Evolutionary conservation across 37 sponge, comb jelly and placozoan genomes (phyloP).

Genomic region (Petrosia ficiformis): DNA sequence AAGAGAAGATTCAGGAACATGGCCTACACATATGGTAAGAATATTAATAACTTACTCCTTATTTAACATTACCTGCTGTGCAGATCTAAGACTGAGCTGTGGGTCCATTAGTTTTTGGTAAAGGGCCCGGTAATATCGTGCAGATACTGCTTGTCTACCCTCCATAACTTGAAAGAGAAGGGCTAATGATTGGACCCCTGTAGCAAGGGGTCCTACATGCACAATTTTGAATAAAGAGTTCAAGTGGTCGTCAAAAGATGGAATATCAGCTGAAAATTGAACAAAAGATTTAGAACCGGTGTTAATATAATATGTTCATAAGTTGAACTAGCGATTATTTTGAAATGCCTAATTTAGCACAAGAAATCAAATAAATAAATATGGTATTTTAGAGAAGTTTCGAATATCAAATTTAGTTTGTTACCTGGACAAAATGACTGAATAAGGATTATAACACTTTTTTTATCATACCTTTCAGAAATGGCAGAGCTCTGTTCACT

Average conservation of each 20-base stretch:
- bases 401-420: neutral
- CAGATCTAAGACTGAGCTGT: conserved; percentile 55
- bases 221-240: conserved; percentile 90
- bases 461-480: conserved; percentile 47
- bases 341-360: too few species aligned
- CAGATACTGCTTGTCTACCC: conserved; percentile 76
- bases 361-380: too few species aligned
- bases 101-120: conserved; percentile 90
- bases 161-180: conserved; percentile 95
- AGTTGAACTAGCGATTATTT: too few species aligned
- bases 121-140: conserved; percentile 86
- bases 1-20: conserved; percentile 95
- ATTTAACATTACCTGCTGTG: conserved; percentile 50
- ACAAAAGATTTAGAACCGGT: neutral
- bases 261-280: conserved; percentile 49
- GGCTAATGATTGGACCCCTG: conserved; percentile 91
- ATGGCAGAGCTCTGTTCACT: conserved; percentile 95
- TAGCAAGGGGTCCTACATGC: conserved; percentile 79
- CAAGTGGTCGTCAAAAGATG: conserved; percentile 84
- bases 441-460: neutral
- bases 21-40: conserved; percentile 30
- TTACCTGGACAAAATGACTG: neutral
- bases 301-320: too few species aligned
- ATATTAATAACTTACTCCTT: neutral
- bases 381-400: neutral